Base-by-base conservation (phyloP, 2,888 invertebrate genomes). In the Camponotus fellah region DNA sequence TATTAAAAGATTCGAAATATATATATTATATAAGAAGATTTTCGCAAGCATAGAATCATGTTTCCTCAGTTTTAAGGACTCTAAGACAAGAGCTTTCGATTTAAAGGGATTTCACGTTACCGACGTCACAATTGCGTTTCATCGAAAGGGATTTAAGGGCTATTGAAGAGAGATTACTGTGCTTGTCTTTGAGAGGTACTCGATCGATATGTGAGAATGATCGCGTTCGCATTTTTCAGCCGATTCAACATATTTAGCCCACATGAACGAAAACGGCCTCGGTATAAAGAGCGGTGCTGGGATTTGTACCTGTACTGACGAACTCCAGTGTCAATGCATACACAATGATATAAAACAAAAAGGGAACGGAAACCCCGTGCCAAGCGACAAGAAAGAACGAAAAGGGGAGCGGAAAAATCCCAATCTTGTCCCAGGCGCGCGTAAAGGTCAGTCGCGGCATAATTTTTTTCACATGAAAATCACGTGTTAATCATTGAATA, bases 261-360 rank as follows among this genome's bases (percentile, higher is more conserved):
- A 94, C 86, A 89, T 93, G 88, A 95, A 95, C 91, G 93, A 91
- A 82, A 94, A 94, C 8, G 95, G 94, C 0, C 92, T 95, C 17
- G 96, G 96, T 3, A 95, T 96, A 77, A 94, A 95, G 17, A 92
- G 92, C 74, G 96, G 95, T 1, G 89, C 93, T 46, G 96, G 96
- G 0, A 94, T 95, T 34, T 96, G 96, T 87, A 94, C 94, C 14
- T 96, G 96, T 91, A 94, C 95, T 85, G 92, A 94, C 43, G 83
- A 92, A 60, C 93, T 93, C 62, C 93, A 94, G 53, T 96, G 96
- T 91, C 94, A 94, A 43, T 96, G 96, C 89, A 94, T 26, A 26
- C 26, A 26, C 26, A n/a, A n/a, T n/a, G n/a, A n/a, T n/a, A n/a
- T n/a, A n/a, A 89, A 88, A 37, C 87, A 85, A 34, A 87, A 85